phyloP scores from a whole-genome alignment of 2,113 vertebrate genomes.

The Mormyrus iriodes region DNA sequence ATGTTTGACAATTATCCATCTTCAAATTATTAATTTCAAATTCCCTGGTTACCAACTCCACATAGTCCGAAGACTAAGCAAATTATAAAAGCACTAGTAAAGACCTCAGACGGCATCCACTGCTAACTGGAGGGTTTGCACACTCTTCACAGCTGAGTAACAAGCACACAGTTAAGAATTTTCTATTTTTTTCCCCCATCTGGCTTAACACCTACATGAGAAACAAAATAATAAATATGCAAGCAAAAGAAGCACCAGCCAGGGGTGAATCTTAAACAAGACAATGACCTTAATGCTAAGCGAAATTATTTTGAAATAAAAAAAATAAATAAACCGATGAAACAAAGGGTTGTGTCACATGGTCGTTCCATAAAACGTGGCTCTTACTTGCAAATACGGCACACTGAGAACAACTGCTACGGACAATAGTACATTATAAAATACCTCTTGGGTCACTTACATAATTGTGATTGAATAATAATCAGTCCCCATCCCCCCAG shows the following conservation, averaged over 20 bases:
- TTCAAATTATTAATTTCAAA: background rate
- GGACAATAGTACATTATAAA: background rate
- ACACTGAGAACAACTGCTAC: background rate
- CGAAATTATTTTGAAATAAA: background rate
- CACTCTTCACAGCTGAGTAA: background rate
- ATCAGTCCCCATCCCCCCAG: background rate
- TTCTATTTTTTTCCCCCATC: background rate
- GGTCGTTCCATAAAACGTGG: background rate
- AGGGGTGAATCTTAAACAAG: background rate
- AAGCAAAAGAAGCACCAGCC: background rate
- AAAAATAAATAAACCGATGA: background rate
- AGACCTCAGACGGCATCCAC: background rate
- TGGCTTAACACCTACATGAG: background rate
- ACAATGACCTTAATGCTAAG: background rate
- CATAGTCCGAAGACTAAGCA: background rate
- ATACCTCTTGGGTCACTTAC: background rate
- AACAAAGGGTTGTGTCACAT: background rate
- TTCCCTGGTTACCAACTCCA: background rate
- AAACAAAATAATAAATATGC: slow-evolving; percentile 1
- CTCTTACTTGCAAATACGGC: background rate
- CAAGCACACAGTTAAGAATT: background rate
- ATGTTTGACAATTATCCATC: background rate
- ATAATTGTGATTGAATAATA: background rate
- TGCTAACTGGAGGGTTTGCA: background rate
- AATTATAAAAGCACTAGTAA: background rate